These are phyloP conservation scores for Loxodonta africana DNA, from an alignment of 2,113 vertebrate genomes.

Conservation along the genomic window DNA sequence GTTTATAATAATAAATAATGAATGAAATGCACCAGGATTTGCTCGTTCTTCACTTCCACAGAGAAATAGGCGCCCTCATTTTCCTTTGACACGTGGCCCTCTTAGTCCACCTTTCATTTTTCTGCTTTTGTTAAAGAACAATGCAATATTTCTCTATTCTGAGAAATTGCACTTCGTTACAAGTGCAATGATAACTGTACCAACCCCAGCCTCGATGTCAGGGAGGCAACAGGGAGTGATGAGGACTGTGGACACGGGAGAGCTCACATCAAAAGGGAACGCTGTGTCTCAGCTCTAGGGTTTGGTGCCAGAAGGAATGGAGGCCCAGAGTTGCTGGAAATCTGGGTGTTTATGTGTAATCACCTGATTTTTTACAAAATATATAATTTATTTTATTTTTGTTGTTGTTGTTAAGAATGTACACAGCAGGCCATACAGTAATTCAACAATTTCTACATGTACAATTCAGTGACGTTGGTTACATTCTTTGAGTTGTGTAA, in stretches of 20 bases:
- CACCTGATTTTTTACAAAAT: too few species aligned
- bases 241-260: too few species aligned
- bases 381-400: too few species aligned
- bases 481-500: too few species aligned
- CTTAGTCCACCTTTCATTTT: too few species aligned
- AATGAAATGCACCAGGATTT: not conserved
- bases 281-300: rapidly evolving
- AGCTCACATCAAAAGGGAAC: rapidly evolving
- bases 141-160: not conserved
- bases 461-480: too few species aligned
- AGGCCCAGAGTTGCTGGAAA: not conserved
- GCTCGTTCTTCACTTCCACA: not conserved
- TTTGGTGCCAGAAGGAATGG: not conserved
- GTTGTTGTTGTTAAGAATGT: too few species aligned
- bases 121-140: not conserved
- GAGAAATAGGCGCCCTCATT: not conserved
- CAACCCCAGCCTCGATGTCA: rapidly evolving
- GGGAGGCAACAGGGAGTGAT: not conserved
- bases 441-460: too few species aligned
- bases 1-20: not conserved
- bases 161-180: too few species aligned
- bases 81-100: not conserved
- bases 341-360: not conserved
- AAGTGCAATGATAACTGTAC: not conserved
- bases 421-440: too few species aligned